Conservation (phyloP, 2,113 vertebrate species). For the Leptosomus discolor region DNA sequence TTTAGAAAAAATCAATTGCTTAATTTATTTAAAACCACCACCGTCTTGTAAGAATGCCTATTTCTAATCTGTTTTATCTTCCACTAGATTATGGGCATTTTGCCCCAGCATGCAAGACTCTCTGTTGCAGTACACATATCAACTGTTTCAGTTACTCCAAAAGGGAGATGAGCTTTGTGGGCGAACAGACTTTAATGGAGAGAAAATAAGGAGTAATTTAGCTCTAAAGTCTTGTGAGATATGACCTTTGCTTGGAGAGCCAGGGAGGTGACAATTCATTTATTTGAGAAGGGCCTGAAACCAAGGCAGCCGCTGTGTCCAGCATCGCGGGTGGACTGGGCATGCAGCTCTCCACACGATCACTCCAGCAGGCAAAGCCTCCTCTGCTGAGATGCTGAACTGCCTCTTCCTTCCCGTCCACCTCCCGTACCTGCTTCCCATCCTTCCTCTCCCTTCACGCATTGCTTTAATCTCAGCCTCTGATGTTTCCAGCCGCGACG, state of each 20-base stretch:
- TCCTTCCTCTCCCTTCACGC: not conserved
- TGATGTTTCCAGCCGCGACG: rapidly evolving
- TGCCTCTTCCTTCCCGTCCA: not conserved
- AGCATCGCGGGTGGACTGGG: rapidly evolving
- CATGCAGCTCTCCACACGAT: not conserved
- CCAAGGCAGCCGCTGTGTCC: not conserved
- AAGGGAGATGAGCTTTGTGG: not conserved
- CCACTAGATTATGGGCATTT: rapidly evolving
- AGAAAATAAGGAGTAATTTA: not conserved
- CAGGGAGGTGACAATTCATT: not conserved
- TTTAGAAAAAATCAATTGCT: not conserved
- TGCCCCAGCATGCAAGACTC: no score
- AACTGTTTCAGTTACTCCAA: not conserved
- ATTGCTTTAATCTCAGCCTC: not conserved
- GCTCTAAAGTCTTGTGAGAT: not conserved
- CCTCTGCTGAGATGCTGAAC: not conserved
- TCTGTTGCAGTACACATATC: rapidly evolving
- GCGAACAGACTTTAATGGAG: not conserved
- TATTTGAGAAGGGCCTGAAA: not conserved
- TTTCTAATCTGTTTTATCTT: not conserved
- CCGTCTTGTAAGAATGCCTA: not conserved
- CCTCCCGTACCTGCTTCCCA: rapidly evolving
- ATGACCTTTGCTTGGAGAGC: not conserved
- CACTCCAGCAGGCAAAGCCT: not conserved
- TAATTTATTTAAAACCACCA: not conserved